Evolutionary conservation across 2,113 vertebrate genomes (phyloP).

Genomic region (Prolemur simus): DNA sequence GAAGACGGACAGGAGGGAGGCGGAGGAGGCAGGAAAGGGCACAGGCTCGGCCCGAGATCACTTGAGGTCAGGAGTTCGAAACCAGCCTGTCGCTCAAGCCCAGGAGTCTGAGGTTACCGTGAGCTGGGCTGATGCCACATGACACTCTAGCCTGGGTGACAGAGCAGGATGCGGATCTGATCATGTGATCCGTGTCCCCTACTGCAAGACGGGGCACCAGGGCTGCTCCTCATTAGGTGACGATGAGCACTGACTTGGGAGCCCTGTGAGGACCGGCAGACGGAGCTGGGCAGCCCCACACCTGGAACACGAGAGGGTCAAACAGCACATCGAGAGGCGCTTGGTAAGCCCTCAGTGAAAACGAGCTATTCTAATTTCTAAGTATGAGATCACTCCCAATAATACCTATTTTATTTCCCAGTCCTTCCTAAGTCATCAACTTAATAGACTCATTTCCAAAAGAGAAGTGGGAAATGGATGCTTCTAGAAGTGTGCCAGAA

Average conservation of each 20-base stretch:
- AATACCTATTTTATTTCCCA: background rate
- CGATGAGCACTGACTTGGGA: rapidly evolving
- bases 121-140: too few species aligned
- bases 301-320: too few species aligned
- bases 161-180: background rate
- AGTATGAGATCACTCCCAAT: background rate
- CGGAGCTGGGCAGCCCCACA: too few species aligned
- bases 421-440: background rate
- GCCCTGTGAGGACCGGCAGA: too few species aligned
- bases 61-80: too few species aligned
- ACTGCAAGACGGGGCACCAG: background rate
- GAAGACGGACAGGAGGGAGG: too few species aligned
- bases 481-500: background rate
- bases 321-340: too few species aligned
- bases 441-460: background rate
- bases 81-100: too few species aligned
- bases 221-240: rapidly evolving
- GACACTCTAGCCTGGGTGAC: too few species aligned
- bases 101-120: too few species aligned
- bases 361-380: background rate
- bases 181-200: background rate
- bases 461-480: background rate
- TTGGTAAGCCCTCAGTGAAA: background rate
- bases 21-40: background rate
- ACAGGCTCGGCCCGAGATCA: background rate